Evolutionary conservation across 2,797 vertebrate species (phyloP).

Genomic region (Eulemur coronatus): DNA sequence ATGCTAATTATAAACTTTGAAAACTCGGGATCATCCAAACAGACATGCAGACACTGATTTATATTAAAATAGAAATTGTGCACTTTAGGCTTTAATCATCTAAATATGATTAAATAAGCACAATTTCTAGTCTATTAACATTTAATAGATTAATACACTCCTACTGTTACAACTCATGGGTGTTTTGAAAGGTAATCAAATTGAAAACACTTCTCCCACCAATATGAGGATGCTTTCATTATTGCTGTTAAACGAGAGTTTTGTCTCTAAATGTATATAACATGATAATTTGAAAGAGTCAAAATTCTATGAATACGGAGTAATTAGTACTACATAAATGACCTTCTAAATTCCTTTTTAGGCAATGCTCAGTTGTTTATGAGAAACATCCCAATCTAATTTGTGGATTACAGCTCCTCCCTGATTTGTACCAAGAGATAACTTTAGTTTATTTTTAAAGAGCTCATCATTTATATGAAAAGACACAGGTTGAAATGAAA

Average conservation of each 20-base stretch:
- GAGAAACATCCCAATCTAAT: constrained; percentile 62
- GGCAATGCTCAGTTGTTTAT: constrained; percentile 72
- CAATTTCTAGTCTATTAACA: constrained; percentile 77
- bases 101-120: constrained; percentile 74
- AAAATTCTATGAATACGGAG: constrained; percentile 72
- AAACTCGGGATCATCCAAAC: constrained; percentile 58
- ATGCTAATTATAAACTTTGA: constrained; percentile 55
- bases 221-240: constrained; percentile 74
- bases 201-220: constrained; percentile 72
- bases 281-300: constrained; percentile 70
- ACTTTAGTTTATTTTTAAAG: constrained; percentile 76
- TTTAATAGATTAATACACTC: constrained; percentile 81
- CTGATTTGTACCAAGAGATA: constrained; percentile 75
- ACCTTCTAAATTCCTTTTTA: constrained; percentile 69
- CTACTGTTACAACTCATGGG: constrained; percentile 41
- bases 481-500: constrained; percentile 82
- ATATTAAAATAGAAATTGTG: constrained; percentile 76
- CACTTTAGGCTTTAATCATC: constrained; percentile 77
- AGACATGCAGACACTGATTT: constrained; percentile 66
- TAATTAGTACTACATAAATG: constrained; percentile 70
- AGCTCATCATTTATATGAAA: constrained; percentile 81
- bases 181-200: constrained; percentile 77
- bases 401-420: constrained; percentile 56
- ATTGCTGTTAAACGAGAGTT: constrained; percentile 68
- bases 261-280: constrained; percentile 70